phyloP scores from a whole-genome alignment of 2,797 vertebrate genomes.

The Tolypeutes matacus region DNA sequence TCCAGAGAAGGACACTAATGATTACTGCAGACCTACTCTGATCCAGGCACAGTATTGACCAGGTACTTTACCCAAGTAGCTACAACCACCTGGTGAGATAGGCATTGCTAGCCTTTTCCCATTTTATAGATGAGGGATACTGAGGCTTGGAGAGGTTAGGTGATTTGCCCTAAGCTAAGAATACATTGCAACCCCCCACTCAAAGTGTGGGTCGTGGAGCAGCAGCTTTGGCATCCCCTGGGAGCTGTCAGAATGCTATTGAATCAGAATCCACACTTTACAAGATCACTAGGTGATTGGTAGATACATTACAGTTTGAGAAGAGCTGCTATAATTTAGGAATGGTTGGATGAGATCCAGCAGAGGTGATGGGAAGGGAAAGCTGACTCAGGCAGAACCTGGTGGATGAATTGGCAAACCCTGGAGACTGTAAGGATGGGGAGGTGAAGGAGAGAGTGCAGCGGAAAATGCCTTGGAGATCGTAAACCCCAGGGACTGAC shows the following conservation, averaged over 20 bases:
- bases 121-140: not conserved
- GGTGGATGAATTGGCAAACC: not conserved
- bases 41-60: not conserved
- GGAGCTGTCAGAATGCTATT: not conserved
- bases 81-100: not conserved
- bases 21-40: not conserved
- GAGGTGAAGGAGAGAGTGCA: not conserved
- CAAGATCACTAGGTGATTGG: not conserved
- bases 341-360: not conserved
- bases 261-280: not conserved
- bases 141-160: not conserved
- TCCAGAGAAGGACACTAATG: not conserved
- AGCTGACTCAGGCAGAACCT: not conserved
- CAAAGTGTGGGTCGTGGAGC: not conserved
- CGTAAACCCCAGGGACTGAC: not conserved
- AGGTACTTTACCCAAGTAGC: not conserved
- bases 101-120: not conserved
- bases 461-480: not conserved
- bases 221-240: fast-evolving
- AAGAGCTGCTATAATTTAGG: not conserved
- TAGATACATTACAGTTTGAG: not conserved
- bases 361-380: not conserved
- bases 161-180: not conserved
- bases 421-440: not conserved
- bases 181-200: not conserved